Conservation (phyloP, 2,113 vertebrate genomes). For the Columba livia region DNA sequence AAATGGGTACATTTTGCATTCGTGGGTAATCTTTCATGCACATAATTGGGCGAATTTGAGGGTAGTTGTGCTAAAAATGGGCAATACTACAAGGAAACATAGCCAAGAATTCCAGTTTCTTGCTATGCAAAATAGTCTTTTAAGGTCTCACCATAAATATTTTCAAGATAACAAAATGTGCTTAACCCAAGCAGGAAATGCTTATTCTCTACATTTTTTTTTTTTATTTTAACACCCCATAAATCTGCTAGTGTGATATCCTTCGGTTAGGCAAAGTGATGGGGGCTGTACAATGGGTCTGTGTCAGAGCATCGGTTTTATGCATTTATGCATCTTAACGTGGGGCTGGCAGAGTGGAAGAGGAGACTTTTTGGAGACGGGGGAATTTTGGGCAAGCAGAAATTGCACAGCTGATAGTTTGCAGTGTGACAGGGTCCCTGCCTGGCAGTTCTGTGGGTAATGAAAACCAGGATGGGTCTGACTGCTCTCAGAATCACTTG, state of each 20-base stretch:
- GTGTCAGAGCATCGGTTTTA: background rate
- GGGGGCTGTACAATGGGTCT: background rate
- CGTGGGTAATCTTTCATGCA: background rate
- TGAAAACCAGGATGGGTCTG: background rate
- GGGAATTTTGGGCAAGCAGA: background rate
- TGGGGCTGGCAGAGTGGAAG: background rate
- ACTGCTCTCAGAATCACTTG: background rate
- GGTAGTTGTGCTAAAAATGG: background rate
- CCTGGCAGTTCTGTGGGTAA: background rate
- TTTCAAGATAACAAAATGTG: background rate
- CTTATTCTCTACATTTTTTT: background rate
- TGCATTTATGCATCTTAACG: background rate
- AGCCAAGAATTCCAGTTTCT: background rate
- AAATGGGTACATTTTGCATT: background rate
- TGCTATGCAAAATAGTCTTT: background rate
- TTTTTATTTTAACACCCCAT: background rate
- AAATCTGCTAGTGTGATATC: background rate
- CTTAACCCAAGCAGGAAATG: background rate
- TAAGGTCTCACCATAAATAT: background rate
- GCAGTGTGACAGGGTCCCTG: fast-evolving
- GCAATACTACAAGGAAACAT: background rate
- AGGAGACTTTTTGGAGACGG: background rate
- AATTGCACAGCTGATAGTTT: background rate
- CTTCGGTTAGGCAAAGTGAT: background rate
- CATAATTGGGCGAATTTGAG: background rate